Conservation (phyloP, 2,113 vertebrate genomes). For the Oreochromis spilurus region DNA sequence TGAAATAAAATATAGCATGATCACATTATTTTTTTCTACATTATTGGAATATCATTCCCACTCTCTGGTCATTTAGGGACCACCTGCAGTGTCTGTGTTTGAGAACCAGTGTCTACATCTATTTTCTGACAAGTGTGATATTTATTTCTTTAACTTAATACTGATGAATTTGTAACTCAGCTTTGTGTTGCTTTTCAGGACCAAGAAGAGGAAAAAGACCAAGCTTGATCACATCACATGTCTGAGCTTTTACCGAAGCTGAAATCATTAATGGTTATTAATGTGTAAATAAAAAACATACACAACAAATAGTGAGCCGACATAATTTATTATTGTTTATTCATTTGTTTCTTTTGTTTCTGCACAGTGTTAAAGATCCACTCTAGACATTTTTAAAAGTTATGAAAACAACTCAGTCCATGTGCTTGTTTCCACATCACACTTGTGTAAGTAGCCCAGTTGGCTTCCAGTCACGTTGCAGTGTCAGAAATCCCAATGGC, state of each 20-base stretch:
- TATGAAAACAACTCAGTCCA: neutral
- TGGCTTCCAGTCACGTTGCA: neutral
- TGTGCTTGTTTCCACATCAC: neutral
- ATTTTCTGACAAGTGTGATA: neutral
- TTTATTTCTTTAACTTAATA: accelerated
- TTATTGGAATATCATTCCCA: neutral
- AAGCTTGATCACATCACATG: neutral
- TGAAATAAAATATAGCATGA: neutral
- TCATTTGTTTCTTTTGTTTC: neutral
- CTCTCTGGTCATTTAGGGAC: neutral
- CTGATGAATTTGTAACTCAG: neutral
- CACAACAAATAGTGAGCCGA: neutral
- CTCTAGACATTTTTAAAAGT: neutral
- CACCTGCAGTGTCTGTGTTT: neutral
- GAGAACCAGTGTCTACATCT: neutral
- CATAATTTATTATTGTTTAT: neutral
- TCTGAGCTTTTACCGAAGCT: neutral
- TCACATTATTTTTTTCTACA: neutral
- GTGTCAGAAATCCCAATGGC: neutral
- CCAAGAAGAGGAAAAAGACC: neutral
- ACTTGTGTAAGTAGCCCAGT: neutral
- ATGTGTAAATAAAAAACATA: neutral
- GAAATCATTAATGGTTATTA: neutral
- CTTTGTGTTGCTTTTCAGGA: slow-evolving; percentile 28
- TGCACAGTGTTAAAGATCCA: neutral